Percentiles rank a stretch among this genome's conserved stretches.
Conservation (phyloP, 2,797 vertebrate species). For the Liasis olivaceus region DNA sequence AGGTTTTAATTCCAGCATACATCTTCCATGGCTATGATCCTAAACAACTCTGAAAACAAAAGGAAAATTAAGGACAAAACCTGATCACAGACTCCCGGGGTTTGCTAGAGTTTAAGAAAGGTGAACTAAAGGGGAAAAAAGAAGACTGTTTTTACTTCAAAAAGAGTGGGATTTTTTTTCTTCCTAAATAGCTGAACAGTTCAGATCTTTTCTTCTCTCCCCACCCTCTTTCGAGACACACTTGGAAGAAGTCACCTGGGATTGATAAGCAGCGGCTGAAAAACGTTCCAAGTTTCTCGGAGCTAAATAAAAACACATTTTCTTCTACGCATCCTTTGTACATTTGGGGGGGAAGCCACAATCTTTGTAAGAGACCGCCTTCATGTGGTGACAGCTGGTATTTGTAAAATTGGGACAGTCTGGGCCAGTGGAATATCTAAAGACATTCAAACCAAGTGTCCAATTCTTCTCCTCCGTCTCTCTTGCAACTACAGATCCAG, state of each 20-base stretch:
- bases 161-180: background rate
- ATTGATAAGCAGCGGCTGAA: background rate
- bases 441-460: background rate
- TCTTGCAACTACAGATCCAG: background rate
- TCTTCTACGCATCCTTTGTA: background rate
- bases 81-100: background rate
- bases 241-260: background rate
- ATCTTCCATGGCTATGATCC: background rate
- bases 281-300: background rate
- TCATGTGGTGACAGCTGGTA: background rate
- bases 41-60: background rate
- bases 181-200: background rate
- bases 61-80: background rate
- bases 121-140: background rate
- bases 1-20: background rate
- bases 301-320: background rate
- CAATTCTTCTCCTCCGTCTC: background rate
- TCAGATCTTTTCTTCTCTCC: background rate
- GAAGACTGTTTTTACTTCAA: background rate
- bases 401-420: background rate
- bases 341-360: too few relatives aligned
- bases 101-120: background rate
- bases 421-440: background rate
- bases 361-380: background rate
- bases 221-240: too few relatives aligned